Conservation (phyloP, 2,888 invertebrate species). For the Agrochola circellaris region DNA sequence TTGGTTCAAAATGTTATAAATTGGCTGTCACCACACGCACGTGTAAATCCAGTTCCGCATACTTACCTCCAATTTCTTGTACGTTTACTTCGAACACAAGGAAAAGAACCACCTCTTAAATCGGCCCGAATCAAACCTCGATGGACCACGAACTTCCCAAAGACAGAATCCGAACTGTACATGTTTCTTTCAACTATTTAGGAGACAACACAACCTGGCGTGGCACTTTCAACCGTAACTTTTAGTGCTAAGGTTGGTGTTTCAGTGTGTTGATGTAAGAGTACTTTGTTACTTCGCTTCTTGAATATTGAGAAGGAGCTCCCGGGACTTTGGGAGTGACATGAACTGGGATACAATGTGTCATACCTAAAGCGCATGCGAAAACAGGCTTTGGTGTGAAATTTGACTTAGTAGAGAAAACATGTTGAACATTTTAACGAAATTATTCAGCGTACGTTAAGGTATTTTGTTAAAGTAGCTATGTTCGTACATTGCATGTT, state of each 20-base stretch:
- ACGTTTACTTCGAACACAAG: constrained; percentile 50
- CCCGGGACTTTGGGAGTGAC: constrained; percentile 77
- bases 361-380: constrained; percentile 76
- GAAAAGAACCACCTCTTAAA: constrained; percentile 70
- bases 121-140: constrained; percentile 70
- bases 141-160: constrained; percentile 64
- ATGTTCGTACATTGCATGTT: background rate
- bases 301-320: constrained; percentile 80
- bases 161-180: constrained; percentile 61
- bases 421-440: constrained; percentile 43
- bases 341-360: constrained; percentile 72
- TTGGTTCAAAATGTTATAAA: background rate
- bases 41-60: constrained; percentile 15
- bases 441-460: constrained; percentile 39
- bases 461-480: constrained; percentile 37
- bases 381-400: constrained; percentile 66
- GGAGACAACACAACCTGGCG: constrained; percentile 27
- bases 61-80: constrained; percentile 46
- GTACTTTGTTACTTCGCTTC: constrained; percentile 70
- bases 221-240: constrained; percentile 34
- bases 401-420: constrained; percentile 33
- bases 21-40: constrained; percentile 6
- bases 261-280: constrained; percentile 8
- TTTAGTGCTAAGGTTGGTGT: constrained; percentile 41
- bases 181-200: constrained; percentile 68